A percentile compares a stretch with the other conserved stretches of the same genome.
Conservation (phyloP, 2,113 vertebrate genomes). For the Mus musculus region GRCm39 chr6:5517001-5517500, state of each 20-base stretch:
- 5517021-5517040: conserved; percentile 34
- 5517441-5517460: conserved; percentile 81
- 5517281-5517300: conserved; percentile 79
- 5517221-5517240: conserved; percentile 74
- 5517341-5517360: conserved; percentile 80
- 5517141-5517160: conserved; percentile 64
- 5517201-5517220: conserved; percentile 73
- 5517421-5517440: conserved; percentile 75
- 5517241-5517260: conserved; percentile 72
- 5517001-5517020: conserved; percentile 46
- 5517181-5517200: conserved; percentile 56
- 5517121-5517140: conserved; percentile 69
- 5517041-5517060: conserved; percentile 54
- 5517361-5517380: conserved; percentile 82
- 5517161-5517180: conserved; percentile 58
- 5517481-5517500: conserved; percentile 69
- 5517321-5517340: conserved; percentile 81
- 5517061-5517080: conserved; percentile 48
- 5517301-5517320: conserved; percentile 82
- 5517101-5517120: conserved; percentile 67
- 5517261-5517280: conserved; percentile 70
- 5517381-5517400: conserved; percentile 79
- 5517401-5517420: conserved; percentile 64
- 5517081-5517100: conserved; percentile 66
- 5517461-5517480: conserved; percentile 68